Evolutionary conservation across 2,113 vertebrate genomes (phyloP), one percentile per base, ranked within the genome.

Genomic region (Lophochroa leadbeateri): DNA sequence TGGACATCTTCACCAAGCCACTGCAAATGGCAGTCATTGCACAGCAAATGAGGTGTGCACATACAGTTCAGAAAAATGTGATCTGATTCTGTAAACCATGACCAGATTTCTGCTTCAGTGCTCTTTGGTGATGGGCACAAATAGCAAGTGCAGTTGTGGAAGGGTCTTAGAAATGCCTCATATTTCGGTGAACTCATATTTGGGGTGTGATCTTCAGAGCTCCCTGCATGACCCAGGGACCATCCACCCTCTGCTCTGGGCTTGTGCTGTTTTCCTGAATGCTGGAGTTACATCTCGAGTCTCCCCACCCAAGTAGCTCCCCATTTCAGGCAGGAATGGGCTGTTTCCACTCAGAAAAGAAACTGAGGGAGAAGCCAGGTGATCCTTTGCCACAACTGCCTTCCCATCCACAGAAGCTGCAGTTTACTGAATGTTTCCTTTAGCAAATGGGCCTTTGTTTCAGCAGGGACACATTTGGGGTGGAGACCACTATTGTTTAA

Each of bases 401-500:
- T 64, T 70, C 67, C 61, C 69, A 55, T n/a, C 43, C 68, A 53
- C 55, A 87, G 55, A 39, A 80, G 68, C 33, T 75, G 49, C 53
- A 55, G 67, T 83, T 83, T 28, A 47, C 57, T 33, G 63, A 95
- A 70, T 0, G 2, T 18, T 96, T 97, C 91, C 93, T 96, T 72
- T 70, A 77, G 84, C 93, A 91, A 85, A 95, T 58, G 53, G 74
- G 65, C 61, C 78, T 92, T 91, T 95, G 93, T 94, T 87, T 61
- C 69, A 72, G 74, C 91, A 57, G 74, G 55, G 74, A 87, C 81
- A 69, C 1, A 3, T 49, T 1, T 69, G 70, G 89, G 90, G 91
- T 86, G 92, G 96, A 95, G 80, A 70, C 70, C 53, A 10, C 94
- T 95, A 94, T 90, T 94, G 86, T 96, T 94, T 47, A 44, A 94